Conservation (phyloP, 2,113 vertebrate genomes). For the Phocoena phocoena region DNA sequence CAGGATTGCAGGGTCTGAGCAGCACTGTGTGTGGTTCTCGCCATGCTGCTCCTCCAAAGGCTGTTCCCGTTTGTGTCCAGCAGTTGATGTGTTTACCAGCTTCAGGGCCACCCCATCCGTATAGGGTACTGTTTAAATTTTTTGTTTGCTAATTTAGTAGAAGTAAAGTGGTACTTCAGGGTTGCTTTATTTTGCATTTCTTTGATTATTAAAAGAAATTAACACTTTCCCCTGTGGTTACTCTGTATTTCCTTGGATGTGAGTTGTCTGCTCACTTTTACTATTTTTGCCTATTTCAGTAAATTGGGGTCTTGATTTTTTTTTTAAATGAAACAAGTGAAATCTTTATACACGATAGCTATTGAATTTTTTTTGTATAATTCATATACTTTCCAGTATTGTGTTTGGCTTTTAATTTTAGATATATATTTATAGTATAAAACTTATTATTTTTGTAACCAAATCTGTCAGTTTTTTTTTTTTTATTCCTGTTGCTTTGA, state of each 20-base stretch:
- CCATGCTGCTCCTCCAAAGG: not conserved
- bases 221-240: conserved; percentile 45
- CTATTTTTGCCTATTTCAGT: not conserved
- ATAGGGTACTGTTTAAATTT: not conserved
- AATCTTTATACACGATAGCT: conserved; percentile 28
- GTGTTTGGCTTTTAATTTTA: conserved; percentile 55
- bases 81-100: not conserved
- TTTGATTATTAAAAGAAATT: conserved; percentile 67
- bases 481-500: conserved; percentile 17
- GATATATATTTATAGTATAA: conserved; percentile 29
- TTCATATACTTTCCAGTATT: conserved; percentile 27
- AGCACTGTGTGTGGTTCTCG: not conserved
- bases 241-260: conserved; percentile 16
- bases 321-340: not conserved
- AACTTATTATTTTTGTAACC: conserved; percentile 52
- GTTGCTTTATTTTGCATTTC: conserved; percentile 56
- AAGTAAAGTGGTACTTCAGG: conserved; percentile 38
- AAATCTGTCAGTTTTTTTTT: conserved; percentile 23
- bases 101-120: not conserved
- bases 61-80: not conserved
- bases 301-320: conserved; percentile 23
- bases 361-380: conserved; percentile 16
- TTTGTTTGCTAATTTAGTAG: conserved; percentile 49
- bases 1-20: not conserved
- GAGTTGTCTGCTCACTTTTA: conserved; percentile 8